Evolutionary conservation across 2,113 vertebrate genomes (phyloP), one percentile per base, ranked within the genome.

Genomic region (Pipa parva): DNA sequence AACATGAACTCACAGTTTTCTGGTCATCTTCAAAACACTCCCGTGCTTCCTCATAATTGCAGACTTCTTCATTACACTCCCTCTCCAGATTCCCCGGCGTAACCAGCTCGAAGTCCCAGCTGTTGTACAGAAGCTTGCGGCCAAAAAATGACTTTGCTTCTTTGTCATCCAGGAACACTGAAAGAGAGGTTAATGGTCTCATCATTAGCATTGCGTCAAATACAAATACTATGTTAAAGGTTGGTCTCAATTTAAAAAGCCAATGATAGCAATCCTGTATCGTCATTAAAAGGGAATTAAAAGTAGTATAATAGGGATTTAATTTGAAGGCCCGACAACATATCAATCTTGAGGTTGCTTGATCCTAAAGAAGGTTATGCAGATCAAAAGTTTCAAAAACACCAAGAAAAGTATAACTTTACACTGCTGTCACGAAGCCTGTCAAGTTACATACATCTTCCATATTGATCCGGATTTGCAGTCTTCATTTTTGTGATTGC

Each of bases 41-140:
- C n/a, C 89, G 79, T 0, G 90, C 92, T 76, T 96, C 94, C 63
- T 96, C 94, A 46, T 87, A 84, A 17, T 58, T 74, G 59, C 94
- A 96, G 5, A 12, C 22, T 73, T 96, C 94, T 73, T 96, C 93
- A 0, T 0, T 0, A 54, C 94, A 96, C 62, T 96, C 92, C 2
- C 93, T 79, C 73, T 96, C 90, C 79, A 96, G 78, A 68, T 93
- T 91, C 28, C 73, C 92, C 0, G 74, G 83, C 0, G 72, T 74
- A 45, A 92, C 0, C 59, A 92, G 79, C 75, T 95, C 94, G 12
- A 92, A 70, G 20, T 77, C 74, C 84, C 83, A 86, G 45, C 76
- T 87, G 77, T 96, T 96, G 57, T 80, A 88, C 13, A 72, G 89
- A 55, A 90, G 81, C 0, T 79, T 77, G 64, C 91, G 86, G 0